phyloP scores from a whole-genome alignment of 2,888 invertebrate genomes.

The Papilio demoleus region DNA sequence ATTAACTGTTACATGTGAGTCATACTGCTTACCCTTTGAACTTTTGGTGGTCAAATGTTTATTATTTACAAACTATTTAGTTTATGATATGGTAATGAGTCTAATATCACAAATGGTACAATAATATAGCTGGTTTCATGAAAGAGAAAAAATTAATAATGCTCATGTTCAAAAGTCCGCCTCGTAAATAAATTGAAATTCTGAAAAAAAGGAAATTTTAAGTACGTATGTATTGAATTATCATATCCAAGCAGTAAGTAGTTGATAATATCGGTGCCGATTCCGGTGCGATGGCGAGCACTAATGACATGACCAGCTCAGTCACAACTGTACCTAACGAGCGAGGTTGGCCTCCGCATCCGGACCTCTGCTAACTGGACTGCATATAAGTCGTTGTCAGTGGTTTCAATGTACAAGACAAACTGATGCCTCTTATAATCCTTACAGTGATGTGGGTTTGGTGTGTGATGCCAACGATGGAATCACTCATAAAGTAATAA shows the following conservation, averaged over 20 bases:
- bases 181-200: not conserved
- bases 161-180: too few species aligned
- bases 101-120: not conserved
- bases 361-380: not conserved
- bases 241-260: not conserved
- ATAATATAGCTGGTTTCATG: not conserved
- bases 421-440: too few species aligned
- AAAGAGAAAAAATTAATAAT: not conserved
- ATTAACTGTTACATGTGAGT: not conserved
- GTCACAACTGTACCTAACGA: conserved; percentile 26
- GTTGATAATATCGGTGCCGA: not conserved
- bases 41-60: not conserved
- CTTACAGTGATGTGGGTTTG: not conserved
- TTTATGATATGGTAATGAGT: not conserved
- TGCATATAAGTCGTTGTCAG: not conserved
- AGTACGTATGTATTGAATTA: not conserved
- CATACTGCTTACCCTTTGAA: not conserved
- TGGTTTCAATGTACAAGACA: not conserved
- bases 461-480: too few species aligned
- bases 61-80: not conserved
- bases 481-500: too few species aligned
- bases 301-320: conserved; percentile 22
- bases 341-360: conserved; percentile 32
- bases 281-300: conserved; percentile 18
- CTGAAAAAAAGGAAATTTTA: not conserved